Percentiles rank a stretch among this genome's conserved stretches.
phyloP scores from a whole-genome alignment of 1,140 invertebrate species.

The Drosophila ficusphila region DNA sequence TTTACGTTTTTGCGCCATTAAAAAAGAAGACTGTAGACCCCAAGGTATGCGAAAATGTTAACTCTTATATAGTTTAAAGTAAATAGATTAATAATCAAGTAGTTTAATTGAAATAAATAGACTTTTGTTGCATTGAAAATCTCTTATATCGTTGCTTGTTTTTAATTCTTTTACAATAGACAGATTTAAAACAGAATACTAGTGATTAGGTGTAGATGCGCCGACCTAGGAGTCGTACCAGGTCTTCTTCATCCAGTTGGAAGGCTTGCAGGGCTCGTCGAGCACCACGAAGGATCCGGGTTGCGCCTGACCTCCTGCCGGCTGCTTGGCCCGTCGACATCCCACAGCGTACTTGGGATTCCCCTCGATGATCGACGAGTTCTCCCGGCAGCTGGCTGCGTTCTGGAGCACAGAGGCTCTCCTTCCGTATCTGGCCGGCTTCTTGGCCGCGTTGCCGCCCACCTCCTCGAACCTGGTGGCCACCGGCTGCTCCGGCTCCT shows the following conservation, averaged over 20 bases:
- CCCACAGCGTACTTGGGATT: constrained; percentile 75
- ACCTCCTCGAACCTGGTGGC: constrained; percentile 58
- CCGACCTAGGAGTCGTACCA: constrained; percentile 75
- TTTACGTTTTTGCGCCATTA: constrained; percentile 56
- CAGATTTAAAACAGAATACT: constrained; percentile 31
- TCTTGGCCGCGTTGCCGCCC: constrained; percentile 43
- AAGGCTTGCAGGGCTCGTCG: constrained; percentile 74
- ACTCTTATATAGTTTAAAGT: too few relatives aligned
- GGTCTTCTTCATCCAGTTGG: constrained; percentile 82
- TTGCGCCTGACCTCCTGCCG: constrained; percentile 29
- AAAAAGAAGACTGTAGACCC: background rate
- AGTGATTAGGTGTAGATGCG: background rate
- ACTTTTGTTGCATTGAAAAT: too few relatives aligned
- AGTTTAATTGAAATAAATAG: too few relatives aligned
- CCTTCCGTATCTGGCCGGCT: constrained; percentile 68
- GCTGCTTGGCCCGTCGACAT: constrained; percentile 50
- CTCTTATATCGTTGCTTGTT: background rate
- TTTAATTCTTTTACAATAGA: constrained; percentile 8
- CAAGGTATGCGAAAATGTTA: background rate
- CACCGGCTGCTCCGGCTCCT: constrained; percentile 22
- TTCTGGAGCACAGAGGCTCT: constrained; percentile 71
- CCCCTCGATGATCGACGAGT: constrained; percentile 76
- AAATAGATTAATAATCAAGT: too few relatives aligned
- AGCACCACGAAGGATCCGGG: constrained; percentile 74
- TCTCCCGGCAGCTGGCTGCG: constrained; percentile 65